Percentiles rank a stretch among this genome's conserved stretches.
phyloP scores from a whole-genome alignment of 1,140 invertebrate species.

The Ganaspis sp. region DNA sequence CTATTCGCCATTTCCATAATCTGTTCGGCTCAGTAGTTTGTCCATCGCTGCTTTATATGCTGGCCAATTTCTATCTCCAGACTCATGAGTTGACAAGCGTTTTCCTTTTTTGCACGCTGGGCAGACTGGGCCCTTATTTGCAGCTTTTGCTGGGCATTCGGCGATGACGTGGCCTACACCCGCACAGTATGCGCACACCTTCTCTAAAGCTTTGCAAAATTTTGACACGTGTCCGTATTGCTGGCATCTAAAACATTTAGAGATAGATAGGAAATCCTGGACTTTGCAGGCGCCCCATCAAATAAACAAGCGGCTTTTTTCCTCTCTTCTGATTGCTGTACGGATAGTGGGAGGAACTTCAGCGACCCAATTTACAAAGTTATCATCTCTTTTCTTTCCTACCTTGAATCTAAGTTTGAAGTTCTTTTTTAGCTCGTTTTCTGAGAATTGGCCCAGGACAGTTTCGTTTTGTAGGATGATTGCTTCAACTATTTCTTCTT shows the following conservation, averaged over 20 bases:
- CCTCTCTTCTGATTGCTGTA: background rate
- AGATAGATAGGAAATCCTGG: slow-evolving; percentile 34
- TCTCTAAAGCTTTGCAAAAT: slow-evolving; percentile 32
- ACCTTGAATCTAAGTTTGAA: slow-evolving; percentile 24
- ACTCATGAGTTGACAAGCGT: background rate
- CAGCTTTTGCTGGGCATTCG: slow-evolving; percentile 37
- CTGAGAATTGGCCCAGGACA: background rate
- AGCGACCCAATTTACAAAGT: slow-evolving; percentile 34
- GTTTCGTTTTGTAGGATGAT: background rate
- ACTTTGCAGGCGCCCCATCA: slow-evolving; percentile 35
- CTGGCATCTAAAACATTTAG: slow-evolving; percentile 53
- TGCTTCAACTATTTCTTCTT: background rate
- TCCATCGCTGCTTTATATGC: background rate
- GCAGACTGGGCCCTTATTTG: slow-evolving; percentile 29
- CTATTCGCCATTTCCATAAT: background rate
- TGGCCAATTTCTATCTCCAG: background rate
- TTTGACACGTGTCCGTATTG: slow-evolving; percentile 45
- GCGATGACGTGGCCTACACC: slow-evolving; percentile 18
- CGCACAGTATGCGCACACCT: slow-evolving; percentile 43
- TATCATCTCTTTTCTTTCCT: background rate
- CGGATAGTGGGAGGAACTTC: slow-evolving; percentile 11
- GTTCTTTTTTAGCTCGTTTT: background rate
- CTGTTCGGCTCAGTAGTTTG: background rate
- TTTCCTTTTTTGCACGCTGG: slow-evolving; percentile 26
- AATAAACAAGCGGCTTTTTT: slow-evolving; percentile 34